phyloP scores from a whole-genome alignment of 1,140 invertebrate species.

The Drosophila pruinosa region DNA sequence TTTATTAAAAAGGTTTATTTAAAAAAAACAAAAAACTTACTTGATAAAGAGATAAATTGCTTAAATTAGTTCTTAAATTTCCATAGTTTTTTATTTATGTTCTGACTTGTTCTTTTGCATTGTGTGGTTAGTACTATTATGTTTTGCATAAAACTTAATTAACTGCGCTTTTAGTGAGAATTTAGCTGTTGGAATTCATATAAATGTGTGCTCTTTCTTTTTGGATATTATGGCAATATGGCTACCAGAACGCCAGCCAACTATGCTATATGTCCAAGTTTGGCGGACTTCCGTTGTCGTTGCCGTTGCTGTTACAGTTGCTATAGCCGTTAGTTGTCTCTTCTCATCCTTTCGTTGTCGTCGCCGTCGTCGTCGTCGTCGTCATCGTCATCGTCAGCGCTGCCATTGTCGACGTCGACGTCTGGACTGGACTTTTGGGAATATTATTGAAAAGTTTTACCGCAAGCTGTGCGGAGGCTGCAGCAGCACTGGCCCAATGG shows the following conservation, averaged over 20 bases:
- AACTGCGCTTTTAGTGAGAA: constrained; percentile 7
- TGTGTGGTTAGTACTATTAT: neutral
- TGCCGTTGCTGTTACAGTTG: constrained; percentile 4
- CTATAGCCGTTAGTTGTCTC: constrained; percentile 28
- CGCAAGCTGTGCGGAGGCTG: constrained; percentile 67
- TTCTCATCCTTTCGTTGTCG: constrained; percentile 15
- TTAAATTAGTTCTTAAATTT: too few relatives aligned
- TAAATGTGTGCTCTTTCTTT: constrained; percentile 4
- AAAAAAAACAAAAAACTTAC: too few relatives aligned
- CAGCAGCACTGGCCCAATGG: constrained; percentile 13
- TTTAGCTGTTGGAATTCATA: constrained; percentile 29
- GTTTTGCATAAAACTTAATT: constrained; percentile 1
- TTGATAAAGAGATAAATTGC: too few relatives aligned
- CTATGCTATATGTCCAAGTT: constrained; percentile 55
- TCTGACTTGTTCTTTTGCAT: too few relatives aligned
- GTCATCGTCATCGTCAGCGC: constrained; percentile 7
- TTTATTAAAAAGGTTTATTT: too few relatives aligned
- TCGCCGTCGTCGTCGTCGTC: constrained; percentile 14
- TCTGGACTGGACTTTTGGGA: constrained; percentile 76
- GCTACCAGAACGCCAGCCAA: constrained; percentile 60
- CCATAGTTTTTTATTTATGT: too few relatives aligned
- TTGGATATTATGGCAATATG: constrained; percentile 66
- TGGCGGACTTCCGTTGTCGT: constrained; percentile 69
- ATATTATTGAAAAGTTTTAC: constrained; percentile 80
- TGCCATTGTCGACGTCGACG: constrained; percentile 37